Conservation (phyloP, 92 coral and sea anemone genomes). For the Parazoanthus darwini region DNA sequence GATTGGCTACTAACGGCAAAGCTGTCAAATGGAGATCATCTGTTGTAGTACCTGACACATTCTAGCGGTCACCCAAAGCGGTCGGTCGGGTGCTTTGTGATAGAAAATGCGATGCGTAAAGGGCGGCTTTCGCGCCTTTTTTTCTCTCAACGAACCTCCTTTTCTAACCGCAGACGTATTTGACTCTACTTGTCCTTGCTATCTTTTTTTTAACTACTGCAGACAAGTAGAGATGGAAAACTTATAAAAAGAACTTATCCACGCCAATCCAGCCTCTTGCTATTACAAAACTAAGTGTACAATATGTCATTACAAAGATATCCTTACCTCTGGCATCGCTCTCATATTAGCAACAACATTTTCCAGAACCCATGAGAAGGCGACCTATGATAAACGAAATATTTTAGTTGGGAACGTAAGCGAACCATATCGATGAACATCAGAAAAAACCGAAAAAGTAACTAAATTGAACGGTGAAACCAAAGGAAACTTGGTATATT, state of each 20-base stretch:
- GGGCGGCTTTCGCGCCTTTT: too few species aligned
- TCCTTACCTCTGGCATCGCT: conserved; percentile 89
- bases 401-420: background rate
- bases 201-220: background rate
- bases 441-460: too few species aligned
- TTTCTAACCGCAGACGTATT: background rate
- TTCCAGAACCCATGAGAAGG: conserved; percentile 95
- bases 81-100: too few species aligned
- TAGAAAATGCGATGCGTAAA: too few species aligned
- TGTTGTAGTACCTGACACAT: too few species aligned
- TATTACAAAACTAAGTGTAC: background rate
- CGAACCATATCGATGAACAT: background rate
- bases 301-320: background rate
- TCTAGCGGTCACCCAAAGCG: too few species aligned
- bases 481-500: too few species aligned
- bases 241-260: background rate
- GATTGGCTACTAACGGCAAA: too few species aligned
- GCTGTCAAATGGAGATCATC: too few species aligned
- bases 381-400: conserved; percentile 53
- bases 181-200: background rate
- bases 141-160: too few species aligned
- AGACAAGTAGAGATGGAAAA: background rate
- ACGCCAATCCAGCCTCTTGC: background rate
- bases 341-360: conserved; percentile 86
- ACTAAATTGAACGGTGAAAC: too few species aligned